phyloP scores from a whole-genome alignment of 1,140 invertebrate genomes.

The Drosophila tristis region DNA sequence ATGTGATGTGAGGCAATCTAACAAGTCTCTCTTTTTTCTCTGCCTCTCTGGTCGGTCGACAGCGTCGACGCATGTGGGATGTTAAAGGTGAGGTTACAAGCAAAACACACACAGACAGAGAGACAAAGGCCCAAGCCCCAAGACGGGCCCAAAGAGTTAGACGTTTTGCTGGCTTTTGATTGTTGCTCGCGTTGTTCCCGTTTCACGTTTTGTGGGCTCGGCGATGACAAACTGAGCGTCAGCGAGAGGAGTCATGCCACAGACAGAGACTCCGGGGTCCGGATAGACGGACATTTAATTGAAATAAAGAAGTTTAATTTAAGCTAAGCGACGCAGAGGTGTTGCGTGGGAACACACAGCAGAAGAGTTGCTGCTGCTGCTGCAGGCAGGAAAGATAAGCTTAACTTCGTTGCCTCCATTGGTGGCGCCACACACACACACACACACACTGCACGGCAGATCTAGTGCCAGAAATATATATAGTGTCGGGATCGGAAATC shows the following conservation, averaged over 20 bases:
- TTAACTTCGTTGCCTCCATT: conserved; percentile 12
- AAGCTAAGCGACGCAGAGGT: conserved; percentile 65
- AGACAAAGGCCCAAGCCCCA: conserved; percentile 18
- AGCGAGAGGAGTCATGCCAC: conserved; percentile 18
- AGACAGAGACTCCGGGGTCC: conserved; percentile 36
- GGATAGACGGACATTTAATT: conserved; percentile 68
- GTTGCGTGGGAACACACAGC: conserved; percentile 65
- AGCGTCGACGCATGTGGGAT: conserved; percentile 78
- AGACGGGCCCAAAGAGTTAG: conserved; percentile 27
- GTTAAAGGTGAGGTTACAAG: conserved; percentile 82
- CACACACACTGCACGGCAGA: conserved; percentile 10
- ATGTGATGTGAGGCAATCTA: conserved; percentile 39
- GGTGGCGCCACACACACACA: conserved; percentile 33
- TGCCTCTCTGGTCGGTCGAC: conserved; percentile 15
- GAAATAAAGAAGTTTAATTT: conserved; percentile 83
- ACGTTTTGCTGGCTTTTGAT: neutral
- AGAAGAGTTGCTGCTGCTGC: neutral
- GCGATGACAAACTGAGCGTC: conserved; percentile 74
- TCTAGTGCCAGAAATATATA: too few relatives aligned
- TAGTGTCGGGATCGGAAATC: conserved; percentile 62
- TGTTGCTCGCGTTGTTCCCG: conserved; percentile 78
- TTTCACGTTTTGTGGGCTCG: conserved; percentile 73
- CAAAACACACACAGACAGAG: conserved; percentile 43
- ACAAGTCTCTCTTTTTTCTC: conserved; percentile 44
- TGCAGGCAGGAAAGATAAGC: conserved; percentile 40